Conservation (phyloP, 2,113 vertebrate genomes). For the Lophius piscatorius region DNA sequence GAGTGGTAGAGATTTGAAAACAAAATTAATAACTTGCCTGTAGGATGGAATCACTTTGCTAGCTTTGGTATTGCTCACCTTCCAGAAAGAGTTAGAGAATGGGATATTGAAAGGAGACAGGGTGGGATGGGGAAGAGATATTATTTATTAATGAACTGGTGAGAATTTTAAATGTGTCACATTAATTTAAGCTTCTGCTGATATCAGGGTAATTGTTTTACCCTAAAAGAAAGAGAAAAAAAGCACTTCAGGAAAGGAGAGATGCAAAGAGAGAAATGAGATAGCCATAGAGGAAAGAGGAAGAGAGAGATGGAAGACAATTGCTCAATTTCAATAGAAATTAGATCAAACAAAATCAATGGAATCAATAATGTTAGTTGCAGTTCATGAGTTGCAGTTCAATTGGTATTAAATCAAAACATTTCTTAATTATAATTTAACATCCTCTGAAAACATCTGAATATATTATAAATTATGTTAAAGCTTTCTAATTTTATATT, state of each 20-base stretch:
- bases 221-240: conserved; percentile 32
- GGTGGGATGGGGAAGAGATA: conserved; percentile 27
- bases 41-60: conserved; percentile 75
- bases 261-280: neutral
- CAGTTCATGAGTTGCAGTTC: no score
- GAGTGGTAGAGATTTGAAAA: conserved; percentile 75
- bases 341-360: no score
- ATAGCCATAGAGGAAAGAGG: neutral
- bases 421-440: no score
- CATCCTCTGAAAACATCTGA: no score
- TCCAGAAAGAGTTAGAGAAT: conserved; percentile 51
- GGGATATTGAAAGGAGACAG: conserved; percentile 48
- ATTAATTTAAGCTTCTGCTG: conserved; percentile 61
- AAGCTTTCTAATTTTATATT: no score
- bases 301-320: conserved; percentile 1
- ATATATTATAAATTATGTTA: no score
- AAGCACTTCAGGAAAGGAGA: neutral
- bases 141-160: conserved; percentile 53
- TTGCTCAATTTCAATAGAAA: no score
- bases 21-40: conserved; percentile 80
- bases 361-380: no score
- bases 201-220: conserved; percentile 55
- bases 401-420: no score
- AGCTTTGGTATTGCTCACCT: conserved; percentile 69
- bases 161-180: conserved; percentile 65